Evolutionary conservation across 2,797 vertebrate genomes (phyloP).

Genomic region (Gambelia wislizenii): DNA sequence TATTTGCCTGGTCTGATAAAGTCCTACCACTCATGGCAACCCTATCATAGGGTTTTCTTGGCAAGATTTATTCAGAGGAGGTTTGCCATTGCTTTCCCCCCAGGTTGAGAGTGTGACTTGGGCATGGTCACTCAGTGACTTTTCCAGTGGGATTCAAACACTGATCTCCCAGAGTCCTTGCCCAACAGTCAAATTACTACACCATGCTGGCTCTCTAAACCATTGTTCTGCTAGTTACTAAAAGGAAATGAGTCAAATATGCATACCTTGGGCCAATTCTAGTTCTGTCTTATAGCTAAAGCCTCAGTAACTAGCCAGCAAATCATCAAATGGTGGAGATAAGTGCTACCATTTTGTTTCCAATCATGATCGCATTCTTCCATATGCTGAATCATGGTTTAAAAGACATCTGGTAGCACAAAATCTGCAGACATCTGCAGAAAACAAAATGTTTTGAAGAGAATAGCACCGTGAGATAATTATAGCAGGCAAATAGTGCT

Average conservation of each 20-base stretch:
- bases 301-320: too few relatives aligned
- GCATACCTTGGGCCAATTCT: background rate
- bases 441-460: background rate
- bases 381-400: background rate
- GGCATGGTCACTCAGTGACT: too few relatives aligned
- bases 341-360: background rate
- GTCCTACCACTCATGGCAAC: too few relatives aligned
- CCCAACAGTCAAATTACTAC: too few relatives aligned
- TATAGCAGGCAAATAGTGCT: background rate
- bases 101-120: too few relatives aligned
- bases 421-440: background rate
- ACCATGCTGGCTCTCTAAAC: too few relatives aligned
- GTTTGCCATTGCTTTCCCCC: too few relatives aligned
- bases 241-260: conserved; percentile 15
- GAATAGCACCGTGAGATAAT: background rate
- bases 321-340: background rate
- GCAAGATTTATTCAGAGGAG: too few relatives aligned
- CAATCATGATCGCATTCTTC: background rate
- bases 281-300: background rate
- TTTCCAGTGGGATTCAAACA: too few relatives aligned
- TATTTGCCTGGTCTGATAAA: too few relatives aligned
- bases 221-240: background rate
- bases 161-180: too few relatives aligned
- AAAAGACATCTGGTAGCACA: background rate
- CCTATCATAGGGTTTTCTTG: too few relatives aligned